Conservation (phyloP, 2,797 vertebrate genomes). For the Protonibea diacanthus region DNA sequence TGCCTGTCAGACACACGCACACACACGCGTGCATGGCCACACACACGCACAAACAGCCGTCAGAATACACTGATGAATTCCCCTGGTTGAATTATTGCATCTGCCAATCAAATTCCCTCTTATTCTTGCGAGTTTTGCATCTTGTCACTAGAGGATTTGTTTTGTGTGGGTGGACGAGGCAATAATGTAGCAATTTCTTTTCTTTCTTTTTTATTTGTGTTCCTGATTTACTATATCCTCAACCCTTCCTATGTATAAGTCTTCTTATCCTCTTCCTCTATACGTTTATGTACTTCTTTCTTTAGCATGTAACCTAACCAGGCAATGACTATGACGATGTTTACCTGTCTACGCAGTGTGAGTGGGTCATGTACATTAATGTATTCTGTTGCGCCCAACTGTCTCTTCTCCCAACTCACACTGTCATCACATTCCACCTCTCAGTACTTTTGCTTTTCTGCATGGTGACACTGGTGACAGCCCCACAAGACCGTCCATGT, state of each 20-base stretch:
- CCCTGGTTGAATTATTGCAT: slow-evolving; percentile 72
- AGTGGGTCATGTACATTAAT: slow-evolving; percentile 45
- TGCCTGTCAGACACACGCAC: slow-evolving; percentile 49
- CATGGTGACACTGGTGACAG: slow-evolving; percentile 50
- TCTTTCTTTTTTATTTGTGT: slow-evolving; percentile 26
- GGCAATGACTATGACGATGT: slow-evolving; percentile 14
- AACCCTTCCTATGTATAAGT: background rate
- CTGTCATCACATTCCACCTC: slow-evolving; percentile 38
- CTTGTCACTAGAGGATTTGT: slow-evolving; percentile 60
- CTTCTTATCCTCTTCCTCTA: slow-evolving; percentile 1
- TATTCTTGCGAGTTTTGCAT: slow-evolving; percentile 60
- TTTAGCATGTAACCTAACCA: slow-evolving; percentile 4
- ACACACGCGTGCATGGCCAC: background rate
- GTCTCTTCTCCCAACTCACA: slow-evolving; percentile 28
- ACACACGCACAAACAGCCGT: slow-evolving; percentile 1
- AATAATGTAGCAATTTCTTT: slow-evolving; percentile 36
- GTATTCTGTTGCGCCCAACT: slow-evolving; percentile 20
- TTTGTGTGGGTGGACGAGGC: slow-evolving; percentile 63
- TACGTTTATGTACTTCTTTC: slow-evolving; percentile 1
- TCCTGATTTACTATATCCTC: slow-evolving; percentile 37
- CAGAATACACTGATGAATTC: slow-evolving; percentile 65
- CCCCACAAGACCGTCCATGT: slow-evolving; percentile 40
- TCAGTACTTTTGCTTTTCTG: slow-evolving; percentile 34
- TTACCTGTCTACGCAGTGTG: slow-evolving; percentile 30
- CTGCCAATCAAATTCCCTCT: slow-evolving; percentile 73